phyloP scores from a whole-genome alignment of 2,113 vertebrate species.

The Toxotes jaculatrix region DNA sequence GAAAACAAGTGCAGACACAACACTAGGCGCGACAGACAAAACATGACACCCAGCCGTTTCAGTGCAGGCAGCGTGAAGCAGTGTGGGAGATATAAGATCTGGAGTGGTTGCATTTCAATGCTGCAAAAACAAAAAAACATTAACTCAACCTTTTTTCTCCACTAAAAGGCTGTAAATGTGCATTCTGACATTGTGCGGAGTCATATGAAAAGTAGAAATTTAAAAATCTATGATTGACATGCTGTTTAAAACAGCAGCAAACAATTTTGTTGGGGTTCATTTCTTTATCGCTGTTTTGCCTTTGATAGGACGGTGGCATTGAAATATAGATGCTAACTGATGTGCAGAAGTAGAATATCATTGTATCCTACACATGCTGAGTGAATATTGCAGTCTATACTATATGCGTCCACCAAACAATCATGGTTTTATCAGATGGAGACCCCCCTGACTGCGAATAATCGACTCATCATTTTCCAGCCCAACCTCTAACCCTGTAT shows the following conservation, averaged over 20 bases:
- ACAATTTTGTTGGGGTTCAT: background rate
- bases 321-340: background rate
- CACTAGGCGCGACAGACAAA: constrained; percentile 42
- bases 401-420: constrained; percentile 4
- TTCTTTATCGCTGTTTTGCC: background rate
- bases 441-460: constrained; percentile 43
- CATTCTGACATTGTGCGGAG: background rate
- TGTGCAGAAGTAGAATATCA: background rate
- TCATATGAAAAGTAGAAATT: too few species aligned
- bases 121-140: background rate
- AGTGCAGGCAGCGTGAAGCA: background rate
- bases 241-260: background rate
- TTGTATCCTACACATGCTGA: background rate
- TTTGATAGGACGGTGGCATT: background rate
- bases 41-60: constrained; percentile 27
- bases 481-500: constrained; percentile 65
- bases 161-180: background rate
- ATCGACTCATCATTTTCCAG: constrained; percentile 66
- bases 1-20: constrained; percentile 65
- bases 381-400: background rate
- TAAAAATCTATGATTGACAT: too few species aligned
- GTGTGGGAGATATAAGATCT: background rate
- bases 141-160: background rate
- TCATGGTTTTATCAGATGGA: constrained; percentile 26
- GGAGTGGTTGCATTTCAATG: background rate